Percentiles rank a stretch among this genome's conserved stretches.
Evolutionary conservation across 2,888 invertebrate species (phyloP).

Genomic region (Yponomeuta malinellus): DNA sequence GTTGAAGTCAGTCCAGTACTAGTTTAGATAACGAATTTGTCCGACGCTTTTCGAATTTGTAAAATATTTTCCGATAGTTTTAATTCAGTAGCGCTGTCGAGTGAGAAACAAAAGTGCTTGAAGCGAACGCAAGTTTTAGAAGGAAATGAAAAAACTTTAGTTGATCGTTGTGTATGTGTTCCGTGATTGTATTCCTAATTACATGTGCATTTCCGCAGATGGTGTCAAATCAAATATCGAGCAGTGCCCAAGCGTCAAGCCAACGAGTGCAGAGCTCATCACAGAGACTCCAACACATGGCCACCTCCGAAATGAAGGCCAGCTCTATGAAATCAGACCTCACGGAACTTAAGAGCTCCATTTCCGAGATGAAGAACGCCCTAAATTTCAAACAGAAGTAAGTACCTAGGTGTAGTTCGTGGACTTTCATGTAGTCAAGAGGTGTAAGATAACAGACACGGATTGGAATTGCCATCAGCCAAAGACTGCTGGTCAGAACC

Average conservation of each 20-base stretch:
- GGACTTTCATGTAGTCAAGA: constrained; percentile 23
- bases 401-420: not conserved
- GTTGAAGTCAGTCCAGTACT: constrained; percentile 62
- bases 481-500: constrained; percentile 43
- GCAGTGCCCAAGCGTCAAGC: constrained; percentile 74
- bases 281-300: constrained; percentile 70
- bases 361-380: constrained; percentile 88
- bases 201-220: constrained; percentile 38
- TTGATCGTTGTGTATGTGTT: not conserved
- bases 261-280: constrained; percentile 77
- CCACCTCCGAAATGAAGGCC: constrained; percentile 85
- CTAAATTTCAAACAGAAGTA: constrained; percentile 67
- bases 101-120: not conserved
- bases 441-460: constrained; percentile 39
- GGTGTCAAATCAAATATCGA: constrained; percentile 76
- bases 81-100: not conserved
- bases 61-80: constrained; percentile 23
- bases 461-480: constrained; percentile 23
- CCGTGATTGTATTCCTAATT: not conserved
- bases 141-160: not conserved
- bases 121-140: not conserved
- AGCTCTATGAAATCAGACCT: constrained; percentile 88
- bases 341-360: constrained; percentile 86
- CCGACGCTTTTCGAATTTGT: constrained; percentile 33
- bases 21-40: constrained; percentile 64